phyloP scores from a whole-genome alignment of 1,140 invertebrate species.

The Macrobrachium nipponense region DNA sequence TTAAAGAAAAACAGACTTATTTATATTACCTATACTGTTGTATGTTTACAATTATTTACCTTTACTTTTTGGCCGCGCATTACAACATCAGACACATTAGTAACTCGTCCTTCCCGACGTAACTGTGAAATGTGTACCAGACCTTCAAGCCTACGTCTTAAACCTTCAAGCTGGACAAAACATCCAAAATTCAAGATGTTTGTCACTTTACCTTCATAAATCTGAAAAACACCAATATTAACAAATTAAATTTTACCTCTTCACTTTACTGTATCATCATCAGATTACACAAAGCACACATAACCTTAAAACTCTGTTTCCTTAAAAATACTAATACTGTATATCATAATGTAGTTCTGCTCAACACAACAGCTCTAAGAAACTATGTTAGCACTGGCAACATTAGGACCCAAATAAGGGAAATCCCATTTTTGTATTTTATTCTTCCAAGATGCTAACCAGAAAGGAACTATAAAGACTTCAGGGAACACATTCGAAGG shows the following conservation, averaged over 20 bases:
- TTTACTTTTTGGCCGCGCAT: constrained; percentile 91
- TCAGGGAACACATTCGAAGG: too few species aligned
- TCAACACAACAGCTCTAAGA: too few species aligned
- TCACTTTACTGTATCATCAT: too few species aligned
- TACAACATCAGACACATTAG: constrained; percentile 94
- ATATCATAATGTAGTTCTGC: too few species aligned
- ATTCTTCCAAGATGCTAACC: too few species aligned
- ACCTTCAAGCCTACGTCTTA: constrained; percentile 88
- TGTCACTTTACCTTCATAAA: constrained; percentile 94
- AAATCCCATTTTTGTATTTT: too few species aligned
- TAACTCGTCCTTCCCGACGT: constrained; percentile 91
- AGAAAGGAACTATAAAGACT: too few species aligned
- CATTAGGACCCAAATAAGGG: too few species aligned
- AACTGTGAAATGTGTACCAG: constrained; percentile 98
- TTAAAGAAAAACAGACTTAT: background rate
- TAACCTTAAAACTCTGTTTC: too few species aligned
- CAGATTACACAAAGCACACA: too few species aligned
- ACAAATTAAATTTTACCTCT: background rate
- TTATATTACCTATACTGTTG: background rate
- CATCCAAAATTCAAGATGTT: constrained; percentile 98
- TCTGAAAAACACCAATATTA: constrained; percentile 71
- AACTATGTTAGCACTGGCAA: too few species aligned
- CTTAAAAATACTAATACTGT: too few species aligned
- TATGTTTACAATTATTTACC: constrained; percentile 69
- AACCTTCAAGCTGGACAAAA: constrained; percentile 95